Base-by-base conservation (phyloP, 2,113 vertebrate species). In the Pseudopodoces humilis region DNA sequence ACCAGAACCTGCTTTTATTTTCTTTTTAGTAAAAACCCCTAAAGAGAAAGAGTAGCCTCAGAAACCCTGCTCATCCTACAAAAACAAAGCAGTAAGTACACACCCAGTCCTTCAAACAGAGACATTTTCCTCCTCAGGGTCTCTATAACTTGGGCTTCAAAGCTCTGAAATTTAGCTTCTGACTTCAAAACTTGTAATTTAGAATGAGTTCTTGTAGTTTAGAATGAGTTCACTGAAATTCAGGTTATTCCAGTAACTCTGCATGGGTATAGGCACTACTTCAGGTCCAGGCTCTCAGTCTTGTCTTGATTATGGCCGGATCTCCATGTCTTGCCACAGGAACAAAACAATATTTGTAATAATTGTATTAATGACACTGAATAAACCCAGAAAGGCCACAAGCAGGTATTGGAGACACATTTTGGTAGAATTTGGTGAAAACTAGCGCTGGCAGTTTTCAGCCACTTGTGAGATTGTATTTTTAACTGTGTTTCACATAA, bases 351-450 rank as follows among this genome's bases (percentile, higher is more conserved):
- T 10, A 27, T 68, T 17, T 31, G 24, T 17, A 64, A 0, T 7
- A 27, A 33, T 7, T 53, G 15, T 6, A 19, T 30, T 31, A 39
- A 49, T 22, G 63, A 24, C 41, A 15, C 1, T 28, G 30, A 65
- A 76, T 16, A 35, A 88, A 59, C 7, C 19, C 17, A 27, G 25
- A 6, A 64, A 46, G 10, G 56, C 23, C 52, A n/a, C 37, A 67
- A 46, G 30, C 23, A 76, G 53, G 15, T 52, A 28, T 1, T 2
- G 0, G 17, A 63, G 46, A 41, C 5, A 35, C 1, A 7, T 21
- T 75, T 81, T 68, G 25, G 37, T 20, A 33, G 62, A 65, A n/a
- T 41, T 41, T 56, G 28, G 18, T 24, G 16, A 65, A 80, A 83
- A 83, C 4, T 3, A 39, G 16, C 50, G 47, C 37, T 43, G n/a